phyloP scores from a whole-genome alignment of 2,888 invertebrate species.

The Ichneumoninae sp. region DNA sequence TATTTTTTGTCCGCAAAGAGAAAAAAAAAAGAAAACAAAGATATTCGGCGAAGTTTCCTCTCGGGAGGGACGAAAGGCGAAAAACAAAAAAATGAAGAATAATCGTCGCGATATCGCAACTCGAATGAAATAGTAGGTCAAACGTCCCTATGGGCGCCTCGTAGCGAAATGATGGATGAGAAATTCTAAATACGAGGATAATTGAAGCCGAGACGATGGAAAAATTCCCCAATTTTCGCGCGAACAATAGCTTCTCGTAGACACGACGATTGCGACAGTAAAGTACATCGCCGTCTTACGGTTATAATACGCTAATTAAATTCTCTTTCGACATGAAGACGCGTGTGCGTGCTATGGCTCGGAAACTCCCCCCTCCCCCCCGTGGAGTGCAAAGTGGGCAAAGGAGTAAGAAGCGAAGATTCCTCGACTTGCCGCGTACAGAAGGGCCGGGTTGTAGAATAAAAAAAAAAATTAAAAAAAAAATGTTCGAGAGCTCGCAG shows the following conservation, averaged over 20 bases:
- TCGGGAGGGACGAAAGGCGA: not conserved
- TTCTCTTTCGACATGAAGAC: slow-evolving; percentile 78
- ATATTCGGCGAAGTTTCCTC: slow-evolving; percentile 21
- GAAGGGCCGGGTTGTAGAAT: slow-evolving; percentile 28
- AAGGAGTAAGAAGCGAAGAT: slow-evolving; percentile 45
- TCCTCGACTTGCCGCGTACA: slow-evolving; percentile 45
- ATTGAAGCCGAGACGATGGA: slow-evolving; percentile 23
- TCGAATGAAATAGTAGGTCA: not conserved
- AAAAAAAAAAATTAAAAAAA: slow-evolving; percentile 44
- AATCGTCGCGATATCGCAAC: not conserved
- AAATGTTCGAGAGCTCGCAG: slow-evolving; percentile 17
- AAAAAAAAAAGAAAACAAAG: not conserved
- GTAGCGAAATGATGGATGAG: not conserved
- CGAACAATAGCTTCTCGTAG: slow-evolving; percentile 75
- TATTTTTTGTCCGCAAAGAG: slow-evolving; percentile 24
- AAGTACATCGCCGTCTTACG: slow-evolving; percentile 43
- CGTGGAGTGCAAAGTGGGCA: slow-evolving; percentile 43
- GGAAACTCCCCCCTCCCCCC: slow-evolving; percentile 34
- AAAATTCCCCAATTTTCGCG: slow-evolving; percentile 60
- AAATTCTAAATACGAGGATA: slow-evolving; percentile 5
- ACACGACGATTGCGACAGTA: slow-evolving; percentile 68
- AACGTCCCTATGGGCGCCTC: not conserved
- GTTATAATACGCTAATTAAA: slow-evolving; percentile 82
- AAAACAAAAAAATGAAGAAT: slow-evolving; percentile 23
- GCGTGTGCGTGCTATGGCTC: slow-evolving; percentile 56